phyloP scores from a whole-genome alignment of 1,140 invertebrate species.

The Pachyrhynchus sulphureomaculatus region DNA sequence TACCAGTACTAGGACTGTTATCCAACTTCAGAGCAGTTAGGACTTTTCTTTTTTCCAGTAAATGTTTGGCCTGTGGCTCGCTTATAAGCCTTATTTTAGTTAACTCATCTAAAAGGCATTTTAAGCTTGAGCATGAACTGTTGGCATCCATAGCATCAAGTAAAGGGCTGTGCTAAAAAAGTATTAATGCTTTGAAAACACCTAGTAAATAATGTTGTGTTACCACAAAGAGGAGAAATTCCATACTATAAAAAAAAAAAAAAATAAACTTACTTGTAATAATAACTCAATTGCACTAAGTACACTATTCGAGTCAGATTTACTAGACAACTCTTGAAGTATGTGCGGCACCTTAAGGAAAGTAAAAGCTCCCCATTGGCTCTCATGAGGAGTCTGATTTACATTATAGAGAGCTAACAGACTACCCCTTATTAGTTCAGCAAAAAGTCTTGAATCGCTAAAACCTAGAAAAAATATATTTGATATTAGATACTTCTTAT shows the following conservation, averaged over 20 bases:
- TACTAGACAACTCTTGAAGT: conserved; percentile 67
- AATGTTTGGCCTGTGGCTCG: conserved; percentile 72
- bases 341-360: conserved; percentile 88
- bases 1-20: conserved; percentile 53
- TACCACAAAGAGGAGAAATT: no score
- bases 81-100: conserved; percentile 77
- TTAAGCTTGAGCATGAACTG: conserved; percentile 83
- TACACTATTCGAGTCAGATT: conserved; percentile 53
- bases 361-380: conserved; percentile 90
- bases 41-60: conserved; percentile 66
- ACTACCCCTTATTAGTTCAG: conserved; percentile 85
- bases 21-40: conserved; percentile 42
- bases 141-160: conserved; percentile 88
- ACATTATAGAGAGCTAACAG: conserved; percentile 85
- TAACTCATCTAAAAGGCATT: conserved; percentile 80
- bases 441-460: conserved; percentile 67
- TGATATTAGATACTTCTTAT: no score
- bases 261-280: conserved; percentile 55
- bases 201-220: no score
- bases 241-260: no score
- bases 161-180: conserved; percentile 65
- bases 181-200: no score
- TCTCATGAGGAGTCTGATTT: conserved; percentile 70
- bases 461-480: conserved; percentile 42
- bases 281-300: conserved; percentile 80